Evolutionary conservation across 2,113 vertebrate species (phyloP), one percentile per base, ranked within the genome.

Genomic region (Platichthys flesus): DNA sequence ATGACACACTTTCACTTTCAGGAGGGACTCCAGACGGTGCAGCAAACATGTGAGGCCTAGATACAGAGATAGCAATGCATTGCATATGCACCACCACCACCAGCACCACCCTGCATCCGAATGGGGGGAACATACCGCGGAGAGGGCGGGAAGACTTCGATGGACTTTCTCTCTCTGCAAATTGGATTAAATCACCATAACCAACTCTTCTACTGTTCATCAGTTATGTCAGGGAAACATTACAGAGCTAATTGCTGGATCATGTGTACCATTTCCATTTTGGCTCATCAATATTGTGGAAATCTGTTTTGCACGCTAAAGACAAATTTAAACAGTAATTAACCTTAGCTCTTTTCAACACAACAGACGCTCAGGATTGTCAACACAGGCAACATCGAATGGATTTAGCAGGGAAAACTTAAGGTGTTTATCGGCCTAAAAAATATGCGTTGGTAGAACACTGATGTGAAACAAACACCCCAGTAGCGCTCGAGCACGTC

Each of bases 1-100:
- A 87, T 89, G 90, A 91, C 91, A 93, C 89, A 90, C 87, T 89
- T 91, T 90, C 64, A 80, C 82, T 89, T 90, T 85, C 86, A 90
- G 86, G 82, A 86, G 87, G 71, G 82, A 88, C 76, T 89, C 67
- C 80, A 88, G 83, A 90, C 78, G 40, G 73, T n/a, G 71, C 70
- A 70, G 74, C 79, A 85, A 90, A 91, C 88, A 91, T 74, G 85
- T 78, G 75, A 91, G 88, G 79, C 86, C 82, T 82, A 92, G 82
- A 89, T 92, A 74, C 74, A 69, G 54, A 84, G 80, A 87, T 74
- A 68, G 66, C 52, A n/a, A 57, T n/a, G 12, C 70, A 67, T 77
- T 79, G 74, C 20, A 20, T 24, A 52, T 72, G 58, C 70, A 28
- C 26, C 8, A 20, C 35, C 23, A 1, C 1, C 51, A 9, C 55